Conservation (phyloP, 2,113 vertebrate genomes). For the Emydocephalus ijimae region DNA sequence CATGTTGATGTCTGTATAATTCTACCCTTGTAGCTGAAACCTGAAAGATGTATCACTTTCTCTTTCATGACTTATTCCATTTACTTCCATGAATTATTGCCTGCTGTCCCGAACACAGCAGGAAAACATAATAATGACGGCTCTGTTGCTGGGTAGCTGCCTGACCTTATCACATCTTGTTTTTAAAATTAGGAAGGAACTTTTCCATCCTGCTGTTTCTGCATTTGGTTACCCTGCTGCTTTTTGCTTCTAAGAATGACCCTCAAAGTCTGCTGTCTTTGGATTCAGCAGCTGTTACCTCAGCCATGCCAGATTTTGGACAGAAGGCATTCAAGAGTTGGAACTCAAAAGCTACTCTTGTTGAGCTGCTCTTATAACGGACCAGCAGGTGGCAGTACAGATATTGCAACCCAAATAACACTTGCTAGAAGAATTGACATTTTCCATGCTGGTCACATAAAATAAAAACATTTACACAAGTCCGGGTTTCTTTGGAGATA, state of each 20-base stretch:
- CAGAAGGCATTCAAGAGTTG: background rate
- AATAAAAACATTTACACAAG: background rate
- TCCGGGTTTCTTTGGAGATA: background rate
- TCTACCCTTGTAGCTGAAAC: background rate
- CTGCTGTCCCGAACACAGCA: background rate
- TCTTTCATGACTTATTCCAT: background rate
- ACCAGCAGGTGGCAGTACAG: conserved; percentile 48
- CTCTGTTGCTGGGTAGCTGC: background rate
- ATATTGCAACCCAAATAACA: background rate
- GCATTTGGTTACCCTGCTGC: background rate
- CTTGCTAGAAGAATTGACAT: background rate
- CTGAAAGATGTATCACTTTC: background rate
- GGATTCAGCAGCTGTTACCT: background rate
- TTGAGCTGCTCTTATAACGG: fast-evolving
- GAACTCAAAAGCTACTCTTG: background rate
- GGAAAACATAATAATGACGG: background rate
- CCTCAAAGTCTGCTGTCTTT: background rate
- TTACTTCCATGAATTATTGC: background rate
- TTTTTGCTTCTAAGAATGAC: background rate
- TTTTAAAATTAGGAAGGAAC: background rate
- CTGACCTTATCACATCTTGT: background rate
- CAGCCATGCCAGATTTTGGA: background rate
- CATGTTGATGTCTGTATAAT: background rate
- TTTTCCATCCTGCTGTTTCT: background rate
- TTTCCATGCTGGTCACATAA: background rate